Base-by-base conservation (phyloP, 1,140 invertebrate species). In the Lasioglossum baleicum region DNA sequence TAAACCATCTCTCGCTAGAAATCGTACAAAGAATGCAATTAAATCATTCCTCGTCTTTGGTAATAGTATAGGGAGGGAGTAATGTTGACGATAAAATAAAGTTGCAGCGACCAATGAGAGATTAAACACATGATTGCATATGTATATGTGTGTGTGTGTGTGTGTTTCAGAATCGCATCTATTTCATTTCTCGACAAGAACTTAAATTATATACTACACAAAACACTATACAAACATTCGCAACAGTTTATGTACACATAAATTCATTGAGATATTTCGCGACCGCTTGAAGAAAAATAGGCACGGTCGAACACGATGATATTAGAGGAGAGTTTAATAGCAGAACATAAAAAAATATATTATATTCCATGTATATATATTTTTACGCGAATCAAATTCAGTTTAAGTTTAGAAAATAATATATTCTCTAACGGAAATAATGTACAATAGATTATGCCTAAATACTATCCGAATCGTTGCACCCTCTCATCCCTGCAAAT, bases 331-430 rank as follows among this genome's bases (percentile, higher is more conserved):
- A 15, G 64, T 26, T 53, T 64, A 13, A 26, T 60, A 75, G 51
- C 42, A 60, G 56, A 79, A 72, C 69, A 79, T 72, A n/a, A 79
- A 73, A 64, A 72, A 79, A 79, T 79, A 79, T 83, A 82, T 80
- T 80, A 79, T 42, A 79, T 63, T 73, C 22, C 22, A 31, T 73
- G 22, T 79, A 72, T 76, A 56, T 68, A 81, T 82, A 82, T 84
- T 80, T 81, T 61, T 66, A 75, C 68, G 83, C 72, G 68, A 76
- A 83, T 83, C 58, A 84, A 84, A 84, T n/a, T n/a, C 71, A 22
- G 58, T 15, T 83, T 69, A 84, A 60, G 56, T 84, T 44, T 75
- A 67, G 60, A 80, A 84, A 84, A 80, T 83, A 83, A 84, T 75
- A 71, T 80, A 84, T 48, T 84, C 51, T 81, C 82, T 79, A 79